Base-by-base conservation (phyloP, 64 coral and sea anemone genomes). In the Actinia tenebrosa region DNA sequence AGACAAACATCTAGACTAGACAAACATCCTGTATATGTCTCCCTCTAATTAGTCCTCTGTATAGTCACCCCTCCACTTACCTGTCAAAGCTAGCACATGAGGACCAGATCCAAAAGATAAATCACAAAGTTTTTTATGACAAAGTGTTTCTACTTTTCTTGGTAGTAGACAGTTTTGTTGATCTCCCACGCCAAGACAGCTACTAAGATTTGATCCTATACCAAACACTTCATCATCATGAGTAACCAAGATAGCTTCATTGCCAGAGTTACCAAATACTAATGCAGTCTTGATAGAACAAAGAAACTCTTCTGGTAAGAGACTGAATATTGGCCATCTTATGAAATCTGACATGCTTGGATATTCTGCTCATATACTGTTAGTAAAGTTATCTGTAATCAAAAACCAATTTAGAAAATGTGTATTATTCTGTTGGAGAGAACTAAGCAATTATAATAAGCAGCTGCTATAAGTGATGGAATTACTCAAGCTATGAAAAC, bases 251-350 rank as follows among this genome's bases (percentile, higher is more conserved):
- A 98, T 84, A 17, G 92, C 95, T 87, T 98, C 95, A 52, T 98
- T 98, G 18, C 95, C 95, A 42, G 92, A 86, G 59, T 82, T 86
- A 71, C 95, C 95, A 94, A 94, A 98, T 37, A 98, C 92, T 79
- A 87, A 98, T 44, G 92, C 95, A 79, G 86, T 79, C 20, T 88
- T 94, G n/a, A 93, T 45, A 8, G 92, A 86, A 69, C 64, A 56
- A 16, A 93, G 87, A n/a, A 98, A 86, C 0, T 93, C 61, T 58
- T 91, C 87, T 44, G 91, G 86, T 55, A 94, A 75, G 52, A 94
- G 80, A 62, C 92, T 93, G 30, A 98, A 98, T 56, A 98, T 98
- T 46, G 89, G 92, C 95, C 95, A 98, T 78, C 92, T 89, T 64
- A 82, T 86, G 61, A 98, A 84, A 50, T 98, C 95, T 56, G 89